Conservation (phyloP, 1,140 invertebrate genomes). For the Atta cephalotes region DNA sequence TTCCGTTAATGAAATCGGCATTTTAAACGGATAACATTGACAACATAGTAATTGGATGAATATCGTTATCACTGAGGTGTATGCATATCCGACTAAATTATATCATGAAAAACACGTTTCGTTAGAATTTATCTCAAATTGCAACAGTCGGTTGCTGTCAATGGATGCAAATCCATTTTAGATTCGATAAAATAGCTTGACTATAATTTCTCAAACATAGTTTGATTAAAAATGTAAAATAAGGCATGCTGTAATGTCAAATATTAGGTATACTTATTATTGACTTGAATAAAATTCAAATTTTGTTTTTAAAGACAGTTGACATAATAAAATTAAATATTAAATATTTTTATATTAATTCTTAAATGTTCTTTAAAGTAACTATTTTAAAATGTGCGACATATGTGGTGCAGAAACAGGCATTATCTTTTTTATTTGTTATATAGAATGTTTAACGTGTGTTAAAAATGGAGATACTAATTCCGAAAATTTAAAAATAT, state of each 20-base stretch:
- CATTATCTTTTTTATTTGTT: not conserved
- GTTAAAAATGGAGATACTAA: not conserved
- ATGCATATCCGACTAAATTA: not conserved
- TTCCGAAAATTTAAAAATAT: not conserved
- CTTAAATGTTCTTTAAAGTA: no score
- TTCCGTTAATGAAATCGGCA: conserved; percentile 34
- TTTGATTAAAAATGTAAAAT: conserved; percentile 1
- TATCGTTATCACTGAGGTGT: conserved; percentile 22
- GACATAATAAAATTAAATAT: not conserved
- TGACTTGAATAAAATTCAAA: not conserved
- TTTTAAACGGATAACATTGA: conserved; percentile 42
- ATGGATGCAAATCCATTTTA: not conserved
- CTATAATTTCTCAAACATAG: not conserved
- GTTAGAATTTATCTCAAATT: conserved; percentile 9
- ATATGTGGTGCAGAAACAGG: not conserved
- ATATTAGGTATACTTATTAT: not conserved
- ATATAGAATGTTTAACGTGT: not conserved
- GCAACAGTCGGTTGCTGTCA: not conserved
- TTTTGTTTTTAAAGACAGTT: not conserved
- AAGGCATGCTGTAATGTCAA: not conserved
- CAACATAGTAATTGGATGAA: conserved; percentile 33
- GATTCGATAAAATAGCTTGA: not conserved
- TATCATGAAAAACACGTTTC: conserved; percentile 10
- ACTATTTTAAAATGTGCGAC: not conserved
- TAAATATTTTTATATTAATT: no score